These are phyloP conservation scores for Molossus alvarezi DNA, from an alignment of 2,797 vertebrate species.

Conservation along the genomic window DNA sequence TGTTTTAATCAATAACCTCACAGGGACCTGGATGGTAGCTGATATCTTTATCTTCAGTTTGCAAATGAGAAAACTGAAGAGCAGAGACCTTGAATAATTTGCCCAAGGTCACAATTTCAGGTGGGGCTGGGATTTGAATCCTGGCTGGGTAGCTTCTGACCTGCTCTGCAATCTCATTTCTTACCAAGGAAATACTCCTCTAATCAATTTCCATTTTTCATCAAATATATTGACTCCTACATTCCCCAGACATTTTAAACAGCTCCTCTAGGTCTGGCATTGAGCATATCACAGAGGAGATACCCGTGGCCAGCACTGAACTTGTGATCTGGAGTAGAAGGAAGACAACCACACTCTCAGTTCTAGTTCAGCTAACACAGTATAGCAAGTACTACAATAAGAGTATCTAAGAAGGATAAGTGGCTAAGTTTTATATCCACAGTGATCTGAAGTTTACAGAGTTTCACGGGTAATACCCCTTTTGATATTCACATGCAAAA, in stretches of 20 bases:
- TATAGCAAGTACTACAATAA: background rate
- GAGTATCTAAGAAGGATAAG: background rate
- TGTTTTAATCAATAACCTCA: background rate
- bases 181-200: background rate
- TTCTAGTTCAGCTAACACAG: background rate
- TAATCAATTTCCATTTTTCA: background rate
- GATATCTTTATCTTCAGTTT: background rate
- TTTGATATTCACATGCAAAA: background rate
- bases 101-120: background rate
- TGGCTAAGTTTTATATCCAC: background rate
- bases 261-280: too few species aligned
- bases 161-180: background rate
- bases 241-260: background rate
- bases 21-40: background rate
- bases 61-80: background rate
- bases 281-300: background rate
- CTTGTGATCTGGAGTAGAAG: background rate
- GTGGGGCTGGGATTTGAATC: background rate
- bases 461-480: background rate
- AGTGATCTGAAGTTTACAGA: background rate
- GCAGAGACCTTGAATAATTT: background rate
- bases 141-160: background rate
- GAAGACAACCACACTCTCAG: background rate
- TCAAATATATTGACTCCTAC: background rate
- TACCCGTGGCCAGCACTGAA: background rate